Base-by-base conservation (phyloP, 2,113 vertebrate species). In the Amphiprion percula region DNA sequence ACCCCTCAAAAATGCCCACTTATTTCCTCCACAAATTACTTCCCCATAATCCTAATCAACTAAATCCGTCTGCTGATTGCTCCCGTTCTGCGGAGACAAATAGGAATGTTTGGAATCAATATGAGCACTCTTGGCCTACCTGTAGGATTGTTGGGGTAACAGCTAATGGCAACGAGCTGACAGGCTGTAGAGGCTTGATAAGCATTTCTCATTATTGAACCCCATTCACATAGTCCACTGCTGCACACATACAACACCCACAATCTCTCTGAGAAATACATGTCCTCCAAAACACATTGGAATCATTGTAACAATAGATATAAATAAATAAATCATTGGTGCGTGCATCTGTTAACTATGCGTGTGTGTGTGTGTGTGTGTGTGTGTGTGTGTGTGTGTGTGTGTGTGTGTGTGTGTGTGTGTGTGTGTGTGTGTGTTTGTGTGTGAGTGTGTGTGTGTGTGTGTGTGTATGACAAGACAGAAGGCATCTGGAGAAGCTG, bases 181-280 rank as follows among this genome's bases (percentile, higher is more conserved):
- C 83, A 79, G 89, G 84, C 93, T 94, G 93, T 61, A 44, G 70
- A 85, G 67, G 84, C 74, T 84, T 89, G 93, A 94, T 94, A 94
- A 94, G 93, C 85, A 87, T 89, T 93, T 91, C 87, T 91, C 86
- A 94, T 93, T 94, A 92, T 68, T 79, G 80, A 81, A 77, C 47
- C 78, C 41, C 67, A 90, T 83, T 84, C 80, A 87, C 76, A 83
- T 37, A 75, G 64, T 66, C 33, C 49, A 74, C 70, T 68, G 76
- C 49, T 66, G 77, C 73, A 69, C 68, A 63, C 65, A 61, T 11
- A 68, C n/a, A 55, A 73, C 39, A 74, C 50, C 74, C 44, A 50
- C 54, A 75, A 19, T 78, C 56, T 69, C 15, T 59, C 39, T 33
- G 41, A 79, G 62, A 65, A 90, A 88, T 63, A 75, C 54, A 87